Evolutionary conservation across 1,140 invertebrate species (phyloP).

Genomic region (Pinna nobilis): DNA sequence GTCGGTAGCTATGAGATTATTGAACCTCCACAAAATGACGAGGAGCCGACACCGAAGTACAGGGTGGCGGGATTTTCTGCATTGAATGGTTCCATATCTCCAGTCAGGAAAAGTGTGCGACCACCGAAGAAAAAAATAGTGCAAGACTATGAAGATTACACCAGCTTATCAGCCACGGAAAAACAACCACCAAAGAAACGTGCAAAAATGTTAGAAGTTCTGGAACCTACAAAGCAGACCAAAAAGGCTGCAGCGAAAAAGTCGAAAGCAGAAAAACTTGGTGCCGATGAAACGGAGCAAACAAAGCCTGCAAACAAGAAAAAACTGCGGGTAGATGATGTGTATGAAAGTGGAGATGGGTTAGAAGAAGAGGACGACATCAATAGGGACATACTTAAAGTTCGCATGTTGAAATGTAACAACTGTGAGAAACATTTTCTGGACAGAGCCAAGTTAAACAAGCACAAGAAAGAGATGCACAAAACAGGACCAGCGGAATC

Average conservation of each 20-base stretch:
- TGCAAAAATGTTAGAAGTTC: background rate
- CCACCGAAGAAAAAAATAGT: constrained; percentile 7
- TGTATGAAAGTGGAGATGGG: constrained; percentile 31
- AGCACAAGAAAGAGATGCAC: constrained; percentile 10
- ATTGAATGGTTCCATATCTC: background rate
- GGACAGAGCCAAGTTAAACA: constrained; percentile 20
- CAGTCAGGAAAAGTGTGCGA: background rate
- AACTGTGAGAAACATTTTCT: constrained; percentile 35
- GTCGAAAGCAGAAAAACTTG: background rate
- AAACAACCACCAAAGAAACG: background rate
- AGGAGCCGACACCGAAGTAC: background rate
- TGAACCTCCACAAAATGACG: background rate
- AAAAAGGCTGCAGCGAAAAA: background rate
- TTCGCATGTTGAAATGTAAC: constrained; percentile 35
- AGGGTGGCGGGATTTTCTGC: background rate
- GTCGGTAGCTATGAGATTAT: background rate
- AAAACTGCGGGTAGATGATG: constrained; percentile 31
- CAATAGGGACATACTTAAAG: constrained; percentile 24
- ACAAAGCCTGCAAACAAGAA: constrained; percentile 15
- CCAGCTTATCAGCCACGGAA: background rate
- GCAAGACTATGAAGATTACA: background rate
- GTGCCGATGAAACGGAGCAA: background rate
- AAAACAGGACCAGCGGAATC: background rate
- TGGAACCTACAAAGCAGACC: too few relatives aligned
- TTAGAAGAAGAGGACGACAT: constrained; percentile 17